These are phyloP conservation scores for Terebella lapidaria DNA, from an alignment of 2,888 invertebrate genomes.

Conservation along the genomic window DNA sequence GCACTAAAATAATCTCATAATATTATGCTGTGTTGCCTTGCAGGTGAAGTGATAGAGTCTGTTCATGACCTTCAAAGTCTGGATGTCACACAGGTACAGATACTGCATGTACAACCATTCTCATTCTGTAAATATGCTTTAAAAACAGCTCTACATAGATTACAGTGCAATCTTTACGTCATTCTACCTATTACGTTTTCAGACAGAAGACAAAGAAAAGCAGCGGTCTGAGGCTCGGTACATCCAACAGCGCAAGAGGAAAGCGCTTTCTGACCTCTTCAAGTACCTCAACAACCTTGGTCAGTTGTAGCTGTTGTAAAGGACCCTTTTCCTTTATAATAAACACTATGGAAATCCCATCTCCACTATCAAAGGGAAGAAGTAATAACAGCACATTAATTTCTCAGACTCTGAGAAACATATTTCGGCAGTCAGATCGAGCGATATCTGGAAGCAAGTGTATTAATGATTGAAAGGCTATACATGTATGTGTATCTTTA, in stretches of 20 bases:
- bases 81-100: slow-evolving; percentile 58
- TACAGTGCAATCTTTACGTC: background rate
- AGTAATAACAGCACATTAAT: too few species aligned
- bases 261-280: slow-evolving; percentile 80
- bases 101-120: too few species aligned
- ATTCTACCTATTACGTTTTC: background rate
- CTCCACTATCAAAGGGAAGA: too few species aligned
- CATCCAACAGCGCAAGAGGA: slow-evolving; percentile 78
- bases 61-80: slow-evolving; percentile 64
- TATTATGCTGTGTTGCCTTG: too few species aligned
- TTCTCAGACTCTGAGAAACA: too few species aligned
- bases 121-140: background rate
- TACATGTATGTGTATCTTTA: too few species aligned
- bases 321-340: too few species aligned
- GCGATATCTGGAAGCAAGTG: too few species aligned
- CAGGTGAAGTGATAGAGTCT: slow-evolving; percentile 44
- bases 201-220: slow-evolving; percentile 48
- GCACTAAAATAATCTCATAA: too few species aligned
- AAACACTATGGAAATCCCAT: too few species aligned
- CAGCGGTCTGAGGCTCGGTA: slow-evolving; percentile 64
- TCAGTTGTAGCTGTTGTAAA: slow-evolving; percentile 8
- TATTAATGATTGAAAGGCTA: too few species aligned
- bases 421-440: too few species aligned
- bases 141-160: slow-evolving; percentile 1
- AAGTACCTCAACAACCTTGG: slow-evolving; percentile 60